Evolutionary conservation across 2,888 invertebrate species (phyloP), one percentile per base, ranked within the genome.

Genomic region (Thereva nobilitata): DNA sequence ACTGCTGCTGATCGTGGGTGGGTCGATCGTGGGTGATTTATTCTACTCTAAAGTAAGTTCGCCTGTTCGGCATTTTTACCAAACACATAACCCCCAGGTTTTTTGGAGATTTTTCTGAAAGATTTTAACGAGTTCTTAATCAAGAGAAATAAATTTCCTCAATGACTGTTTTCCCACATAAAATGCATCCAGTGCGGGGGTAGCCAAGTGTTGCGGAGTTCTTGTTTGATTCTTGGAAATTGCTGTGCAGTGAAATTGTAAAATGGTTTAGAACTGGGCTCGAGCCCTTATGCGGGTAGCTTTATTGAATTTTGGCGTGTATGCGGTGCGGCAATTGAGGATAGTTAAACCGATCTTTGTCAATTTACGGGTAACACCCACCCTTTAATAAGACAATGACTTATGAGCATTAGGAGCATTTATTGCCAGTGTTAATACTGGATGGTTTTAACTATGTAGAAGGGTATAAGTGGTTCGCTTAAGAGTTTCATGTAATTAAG

Each of bases 241-340:
- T 47, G 47, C 44, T 47, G 45, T 1, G 2, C 37, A 9, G 8
- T 10, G 37, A 38, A 35, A 37, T 45, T 5, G 1, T 45, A 47
- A 47, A 47, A 23, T 23, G 23, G 23, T 35, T 7, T 8, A 35
- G 5, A 44, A 6, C 40, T 12, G 10, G 7, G 8, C 3, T n/a
- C n/a, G 10, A 12, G 42, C 57, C 57, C 57, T 59, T 47, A 59
- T 59, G 57, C 57, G 45, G 57, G 57, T 59, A 47, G 57, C 45
- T 59, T 59, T 59, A 59, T 59, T 59, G 12, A 47, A 8, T 59
- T 59, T 59, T 59, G 47, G 57, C 57, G 57, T 59, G 57, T 47
- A 47, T 38, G 38, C 23, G 23, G 23, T 23, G 47, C 45, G 57
- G 47, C 47, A 59, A 59, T 59, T 59, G 57, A 59, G 57, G 47